Conservation (phyloP, 2,113 vertebrate species). For the Pao palembangensis region DNA sequence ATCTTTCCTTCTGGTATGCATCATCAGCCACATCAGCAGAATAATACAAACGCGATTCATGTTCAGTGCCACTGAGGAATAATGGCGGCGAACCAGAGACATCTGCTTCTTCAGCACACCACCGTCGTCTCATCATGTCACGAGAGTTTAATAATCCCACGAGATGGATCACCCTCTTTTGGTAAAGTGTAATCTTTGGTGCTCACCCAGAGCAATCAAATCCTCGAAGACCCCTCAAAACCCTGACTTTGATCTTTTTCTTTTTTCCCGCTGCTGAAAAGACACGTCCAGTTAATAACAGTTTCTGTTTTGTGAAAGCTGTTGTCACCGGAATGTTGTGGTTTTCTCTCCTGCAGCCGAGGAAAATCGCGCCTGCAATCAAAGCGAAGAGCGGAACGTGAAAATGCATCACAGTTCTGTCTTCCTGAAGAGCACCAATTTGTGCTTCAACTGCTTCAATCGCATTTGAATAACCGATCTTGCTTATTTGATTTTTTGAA, state of each 20-base stretch:
- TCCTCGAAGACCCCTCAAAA: constrained; percentile 18
- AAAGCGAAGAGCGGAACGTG: constrained; percentile 18
- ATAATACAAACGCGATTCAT: no score
- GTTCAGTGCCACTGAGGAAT: no score
- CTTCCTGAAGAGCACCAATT: not conserved
- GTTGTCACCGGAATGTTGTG: constrained; percentile 21
- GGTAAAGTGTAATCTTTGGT: no score
- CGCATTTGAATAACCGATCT: not conserved
- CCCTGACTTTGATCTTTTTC: constrained; percentile 22
- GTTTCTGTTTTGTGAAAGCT: constrained; percentile 18
- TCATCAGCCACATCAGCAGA: no score
- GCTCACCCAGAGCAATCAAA: constrained; percentile 16
- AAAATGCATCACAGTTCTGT: not conserved
- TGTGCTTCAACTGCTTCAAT: not conserved
- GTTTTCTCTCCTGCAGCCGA: constrained; percentile 5
- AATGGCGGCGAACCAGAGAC: no score
- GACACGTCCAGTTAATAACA: constrained; percentile 23
- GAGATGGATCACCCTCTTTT: no score
- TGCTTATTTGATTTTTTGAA: not conserved
- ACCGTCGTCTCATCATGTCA: no score
- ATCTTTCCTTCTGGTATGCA: constrained; percentile 21
- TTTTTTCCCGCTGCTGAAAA: constrained; percentile 8
- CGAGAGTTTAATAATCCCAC: no score
- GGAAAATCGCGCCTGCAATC: constrained; percentile 14
- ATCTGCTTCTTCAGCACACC: no score